Conservation (phyloP, 2,888 invertebrate species). For the Schizaphis graminum region DNA sequence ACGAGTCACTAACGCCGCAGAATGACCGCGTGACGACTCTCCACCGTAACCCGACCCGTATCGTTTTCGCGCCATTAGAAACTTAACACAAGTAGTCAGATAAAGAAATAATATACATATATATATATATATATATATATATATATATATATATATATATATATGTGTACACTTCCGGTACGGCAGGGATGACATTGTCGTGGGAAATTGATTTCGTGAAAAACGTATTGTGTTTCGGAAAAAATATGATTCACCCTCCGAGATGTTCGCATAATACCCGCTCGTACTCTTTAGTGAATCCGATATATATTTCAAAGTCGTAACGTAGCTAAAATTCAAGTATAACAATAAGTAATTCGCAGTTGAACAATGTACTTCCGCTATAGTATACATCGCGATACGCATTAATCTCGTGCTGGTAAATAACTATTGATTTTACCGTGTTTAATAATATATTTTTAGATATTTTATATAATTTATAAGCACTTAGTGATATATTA, state of each 20-base stretch:
- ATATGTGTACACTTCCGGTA: background rate
- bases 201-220: background rate
- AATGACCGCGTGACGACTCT: background rate
- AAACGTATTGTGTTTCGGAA: background rate
- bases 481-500: background rate
- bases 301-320: background rate
- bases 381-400: background rate
- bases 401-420: background rate
- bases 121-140: background rate
- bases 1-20: background rate
- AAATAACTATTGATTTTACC: background rate
- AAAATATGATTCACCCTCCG: background rate
- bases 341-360: background rate
- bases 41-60: conserved; percentile 12
- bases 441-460: background rate
- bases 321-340: background rate
- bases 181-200: background rate
- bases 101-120: background rate
- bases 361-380: background rate
- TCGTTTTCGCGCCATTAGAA: conserved; percentile 34
- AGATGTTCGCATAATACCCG: background rate
- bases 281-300: background rate
- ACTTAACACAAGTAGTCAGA: conserved; percentile 34
- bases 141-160: background rate
- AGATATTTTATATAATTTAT: background rate